These are phyloP conservation scores for Argyresthia goedartella DNA, from an alignment of 2,888 invertebrate species.

Conservation along the genomic window DNA sequence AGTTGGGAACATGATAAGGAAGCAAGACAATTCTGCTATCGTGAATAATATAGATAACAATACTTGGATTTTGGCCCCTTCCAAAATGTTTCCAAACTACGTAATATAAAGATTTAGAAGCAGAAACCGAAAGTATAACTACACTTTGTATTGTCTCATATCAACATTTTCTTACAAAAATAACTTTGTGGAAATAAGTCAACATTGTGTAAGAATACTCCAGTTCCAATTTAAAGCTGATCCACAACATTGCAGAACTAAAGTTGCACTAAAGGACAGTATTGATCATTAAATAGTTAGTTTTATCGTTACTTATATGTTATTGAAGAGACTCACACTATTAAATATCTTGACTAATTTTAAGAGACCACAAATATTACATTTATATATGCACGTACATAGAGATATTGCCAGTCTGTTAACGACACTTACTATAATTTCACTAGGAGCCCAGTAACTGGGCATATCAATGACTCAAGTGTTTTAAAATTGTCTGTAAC, in stretches of 20 bases:
- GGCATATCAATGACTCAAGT: slow-evolving; percentile 62
- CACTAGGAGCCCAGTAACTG: slow-evolving; percentile 64
- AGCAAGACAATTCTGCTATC: slow-evolving; percentile 27
- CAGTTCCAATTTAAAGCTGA: slow-evolving; percentile 65
- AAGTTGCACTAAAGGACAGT: slow-evolving; percentile 65
- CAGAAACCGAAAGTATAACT: slow-evolving; percentile 36
- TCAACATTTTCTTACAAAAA: slow-evolving; percentile 64
- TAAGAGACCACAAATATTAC: slow-evolving; percentile 67
- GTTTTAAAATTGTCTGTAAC: slow-evolving; percentile 61
- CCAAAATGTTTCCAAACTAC: slow-evolving; percentile 52
- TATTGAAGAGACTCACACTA: slow-evolving; percentile 66
- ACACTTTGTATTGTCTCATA: slow-evolving; percentile 64
- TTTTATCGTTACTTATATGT: slow-evolving; percentile 50
- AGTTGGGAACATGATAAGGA: slow-evolving; percentile 30
- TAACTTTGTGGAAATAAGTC: slow-evolving; percentile 58
- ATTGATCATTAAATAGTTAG: slow-evolving; percentile 39
- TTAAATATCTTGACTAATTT: slow-evolving; percentile 69
- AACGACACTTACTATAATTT: slow-evolving; percentile 66
- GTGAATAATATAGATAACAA: slow-evolving; percentile 31
- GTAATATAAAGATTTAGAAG: slow-evolving; percentile 34
- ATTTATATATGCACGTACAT: slow-evolving; percentile 64
- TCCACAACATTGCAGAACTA: slow-evolving; percentile 66
- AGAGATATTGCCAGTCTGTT: slow-evolving; percentile 70
- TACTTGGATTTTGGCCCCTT: slow-evolving; percentile 61
- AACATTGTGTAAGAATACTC: slow-evolving; percentile 59